Base-by-base conservation (phyloP, 2,797 vertebrate species). In the Argyrosomus regius region DNA sequence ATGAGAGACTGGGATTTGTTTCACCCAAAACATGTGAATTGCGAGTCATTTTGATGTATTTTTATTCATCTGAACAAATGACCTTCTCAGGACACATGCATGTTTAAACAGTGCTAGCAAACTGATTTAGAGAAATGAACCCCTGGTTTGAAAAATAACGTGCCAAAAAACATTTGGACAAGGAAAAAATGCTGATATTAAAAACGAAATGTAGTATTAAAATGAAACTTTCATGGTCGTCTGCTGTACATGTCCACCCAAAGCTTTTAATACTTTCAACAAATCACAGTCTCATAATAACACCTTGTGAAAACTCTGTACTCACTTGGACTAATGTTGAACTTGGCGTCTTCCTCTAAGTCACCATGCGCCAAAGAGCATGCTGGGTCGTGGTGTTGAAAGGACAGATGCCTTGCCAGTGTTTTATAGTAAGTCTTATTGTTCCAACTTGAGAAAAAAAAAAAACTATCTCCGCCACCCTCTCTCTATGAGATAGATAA, bases 301-400 rank as follows among this genome's bases (percentile, higher is more conserved):
- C 67, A 73, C 45, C 60, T 71, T 72, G 57, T 73, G 50, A 77
- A 88, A 87, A 80, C 26, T 48, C 65, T 68, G 24, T 39, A 53
- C 28, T 80, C 31, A 3, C 41, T 69, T 78, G 71, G 68, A 80
- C 78, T 75, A 80, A 86, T 87, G 85, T 84, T 89, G 80, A 77
- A 87, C 62, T 89, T 90, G 87, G 87, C 78, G 20, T 72, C 28
- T 28, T 68, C 26, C 20, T n/a, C 35, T 18, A 43, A 10, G 50
- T 77, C 78, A 28, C 62, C 16, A 0, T 16, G 24, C 2, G 62
- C 81, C 75, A 86, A 85, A 84, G 45, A 72, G 65, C 84, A 68
- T 50, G 82, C 79, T 77, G 78, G 45, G 68, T 46, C 68, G 13
- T 70, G 69, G 50, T 72, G 66, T 46, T 77, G 45, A 75, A 46